Conservation (phyloP, 2,113 vertebrate genomes). For the Tupaia chinensis region DNA sequence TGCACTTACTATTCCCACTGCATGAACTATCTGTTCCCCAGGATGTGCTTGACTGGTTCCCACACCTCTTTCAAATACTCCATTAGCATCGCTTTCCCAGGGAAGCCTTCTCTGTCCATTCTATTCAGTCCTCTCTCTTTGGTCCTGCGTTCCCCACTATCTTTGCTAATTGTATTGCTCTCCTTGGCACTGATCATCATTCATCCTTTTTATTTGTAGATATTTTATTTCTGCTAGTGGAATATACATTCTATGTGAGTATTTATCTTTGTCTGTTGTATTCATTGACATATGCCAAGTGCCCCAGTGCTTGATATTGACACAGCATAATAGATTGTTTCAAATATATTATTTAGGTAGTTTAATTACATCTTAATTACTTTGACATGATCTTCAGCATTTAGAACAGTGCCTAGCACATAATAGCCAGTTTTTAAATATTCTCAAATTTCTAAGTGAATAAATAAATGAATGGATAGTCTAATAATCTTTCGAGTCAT, state of each 20-base stretch:
- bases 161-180: not conserved
- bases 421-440: not conserved
- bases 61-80: not conserved
- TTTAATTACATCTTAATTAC: not conserved
- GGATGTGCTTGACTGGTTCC: not conserved
- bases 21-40: not conserved
- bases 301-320: not conserved
- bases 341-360: not conserved
- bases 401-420: not conserved
- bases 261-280: not conserved
- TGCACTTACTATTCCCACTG: not conserved
- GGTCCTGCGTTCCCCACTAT: not conserved
- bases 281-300: not conserved
- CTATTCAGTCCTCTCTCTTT: not conserved
- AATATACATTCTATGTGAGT: not conserved
- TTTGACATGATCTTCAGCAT: not conserved
- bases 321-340: not conserved
- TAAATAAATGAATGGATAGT: not conserved
- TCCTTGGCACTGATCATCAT: not conserved
- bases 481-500: not conserved
- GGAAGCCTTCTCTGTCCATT: not conserved
- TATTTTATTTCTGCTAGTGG: not conserved
- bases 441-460: not conserved
- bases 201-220: not conserved
- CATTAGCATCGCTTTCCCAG: not conserved